Evolutionary conservation across 1,140 invertebrate species (phyloP).

Genomic region (Trichogramma pretiosum): DNA sequence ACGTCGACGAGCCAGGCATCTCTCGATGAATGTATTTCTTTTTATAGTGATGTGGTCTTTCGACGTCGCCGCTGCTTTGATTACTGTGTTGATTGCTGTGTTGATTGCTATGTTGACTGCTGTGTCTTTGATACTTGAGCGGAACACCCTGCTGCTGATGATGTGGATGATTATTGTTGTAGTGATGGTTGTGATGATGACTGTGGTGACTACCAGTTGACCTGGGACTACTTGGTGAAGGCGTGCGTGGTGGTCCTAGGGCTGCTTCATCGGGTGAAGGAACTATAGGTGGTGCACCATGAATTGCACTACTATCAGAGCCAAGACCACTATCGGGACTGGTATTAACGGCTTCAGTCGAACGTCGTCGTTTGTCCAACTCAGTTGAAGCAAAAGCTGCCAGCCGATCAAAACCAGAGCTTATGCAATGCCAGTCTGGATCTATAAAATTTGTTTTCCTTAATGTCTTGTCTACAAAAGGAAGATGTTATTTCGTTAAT

Average conservation of each 20-base stretch:
- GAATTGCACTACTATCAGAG: slow-evolving; percentile 52
- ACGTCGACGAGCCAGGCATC: slow-evolving; percentile 30
- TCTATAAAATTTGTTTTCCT: no score
- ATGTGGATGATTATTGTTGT: neutral
- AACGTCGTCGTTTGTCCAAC: slow-evolving; percentile 68
- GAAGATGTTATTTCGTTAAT: no score
- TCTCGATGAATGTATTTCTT: slow-evolving; percentile 68
- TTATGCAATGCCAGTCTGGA: slow-evolving; percentile 78
- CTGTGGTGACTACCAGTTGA: slow-evolving; percentile 43
- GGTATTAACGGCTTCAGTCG: slow-evolving; percentile 67
- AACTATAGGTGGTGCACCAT: slow-evolving; percentile 47
- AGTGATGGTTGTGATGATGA: no score
- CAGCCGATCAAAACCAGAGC: slow-evolving; percentile 76
- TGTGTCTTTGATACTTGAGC: slow-evolving; percentile 57
- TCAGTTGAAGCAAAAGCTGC: slow-evolving; percentile 79
- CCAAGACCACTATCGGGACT: slow-evolving; percentile 70
- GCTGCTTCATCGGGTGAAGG: slow-evolving; percentile 48
- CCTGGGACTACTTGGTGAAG: slow-evolving; percentile 55
- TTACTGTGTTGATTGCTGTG: neutral
- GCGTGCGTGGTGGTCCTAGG: slow-evolving; percentile 54
- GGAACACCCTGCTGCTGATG: slow-evolving; percentile 36
- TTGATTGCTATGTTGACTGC: no score
- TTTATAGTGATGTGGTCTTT: slow-evolving; percentile 66
- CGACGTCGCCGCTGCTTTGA: slow-evolving; percentile 45
- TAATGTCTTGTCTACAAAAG: no score